Conservation (phyloP, 2,888 invertebrate genomes). For the Cylindroiulus punctatus region DNA sequence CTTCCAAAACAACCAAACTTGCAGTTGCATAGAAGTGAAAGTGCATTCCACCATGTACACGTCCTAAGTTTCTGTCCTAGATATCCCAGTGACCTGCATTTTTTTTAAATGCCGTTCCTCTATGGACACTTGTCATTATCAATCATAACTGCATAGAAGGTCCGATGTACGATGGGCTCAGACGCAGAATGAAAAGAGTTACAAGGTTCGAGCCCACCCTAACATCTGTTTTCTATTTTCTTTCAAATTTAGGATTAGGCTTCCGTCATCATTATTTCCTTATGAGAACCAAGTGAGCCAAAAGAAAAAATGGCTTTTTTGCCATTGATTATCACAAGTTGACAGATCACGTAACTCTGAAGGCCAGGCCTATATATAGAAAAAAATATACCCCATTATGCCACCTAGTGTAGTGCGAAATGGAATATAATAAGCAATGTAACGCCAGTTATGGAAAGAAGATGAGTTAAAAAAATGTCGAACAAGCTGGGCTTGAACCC, state of each 20-base stretch:
- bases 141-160: constrained; percentile 48
- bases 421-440: constrained; percentile 49
- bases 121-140: constrained; percentile 52
- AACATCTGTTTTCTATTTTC: constrained; percentile 52
- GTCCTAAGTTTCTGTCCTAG: neutral
- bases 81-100: constrained; percentile 5
- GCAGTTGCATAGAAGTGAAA: no score
- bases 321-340: constrained; percentile 15
- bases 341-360: constrained; percentile 43
- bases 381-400: neutral
- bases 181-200: constrained; percentile 32
- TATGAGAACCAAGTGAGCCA: constrained; percentile 35
- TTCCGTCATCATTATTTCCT: constrained; percentile 42
- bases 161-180: constrained; percentile 38
- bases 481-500: constrained; percentile 42
- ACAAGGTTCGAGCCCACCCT: constrained; percentile 51
- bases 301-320: constrained; percentile 6
- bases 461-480: constrained; percentile 48
- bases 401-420: constrained; percentile 27
- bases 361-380: constrained; percentile 8
- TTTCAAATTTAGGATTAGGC: constrained; percentile 43
- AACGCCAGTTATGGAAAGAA: constrained; percentile 51
- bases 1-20: no score
- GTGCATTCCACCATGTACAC: no score
- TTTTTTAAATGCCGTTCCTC: neutral